Evolutionary conservation across 2,888 invertebrate genomes (phyloP).

Genomic region (Calephelis perditalis): DNA sequence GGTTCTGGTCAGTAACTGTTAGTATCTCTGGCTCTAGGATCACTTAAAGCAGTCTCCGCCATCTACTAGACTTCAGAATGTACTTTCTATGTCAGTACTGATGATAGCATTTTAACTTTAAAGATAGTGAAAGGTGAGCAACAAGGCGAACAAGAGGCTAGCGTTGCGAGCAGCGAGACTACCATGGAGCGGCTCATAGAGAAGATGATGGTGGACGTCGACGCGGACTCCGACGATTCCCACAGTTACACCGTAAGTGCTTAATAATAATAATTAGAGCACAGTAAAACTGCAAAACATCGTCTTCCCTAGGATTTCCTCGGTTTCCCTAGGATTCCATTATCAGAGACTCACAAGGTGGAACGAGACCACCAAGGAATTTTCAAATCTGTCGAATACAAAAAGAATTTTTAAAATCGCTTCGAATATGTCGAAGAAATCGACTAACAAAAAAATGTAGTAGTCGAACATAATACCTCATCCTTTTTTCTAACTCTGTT

Average conservation of each 20-base stretch:
- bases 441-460: too few relatives aligned
- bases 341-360: too few relatives aligned
- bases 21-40: background rate
- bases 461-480: too few relatives aligned
- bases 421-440: too few relatives aligned
- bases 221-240: conserved; percentile 63
- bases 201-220: conserved; percentile 66
- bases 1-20: conserved; percentile 47
- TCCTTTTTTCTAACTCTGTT: too few relatives aligned
- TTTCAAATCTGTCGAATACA: too few relatives aligned
- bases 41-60: background rate
- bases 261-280: too few relatives aligned
- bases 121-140: conserved; percentile 58
- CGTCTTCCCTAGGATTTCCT: too few relatives aligned
- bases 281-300: too few relatives aligned
- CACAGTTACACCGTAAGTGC: conserved; percentile 52
- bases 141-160: conserved; percentile 35
- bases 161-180: conserved; percentile 39
- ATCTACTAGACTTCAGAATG: background rate
- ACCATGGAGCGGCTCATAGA: conserved; percentile 68
- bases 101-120: conserved; percentile 11
- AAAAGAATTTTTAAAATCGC: too few relatives aligned
- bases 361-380: too few relatives aligned
- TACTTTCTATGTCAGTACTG: background rate
- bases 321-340: too few relatives aligned